Conservation (phyloP, 37 sponge, comb jelly and placozoan genomes). For the Amphimedon queenslandica region DNA sequence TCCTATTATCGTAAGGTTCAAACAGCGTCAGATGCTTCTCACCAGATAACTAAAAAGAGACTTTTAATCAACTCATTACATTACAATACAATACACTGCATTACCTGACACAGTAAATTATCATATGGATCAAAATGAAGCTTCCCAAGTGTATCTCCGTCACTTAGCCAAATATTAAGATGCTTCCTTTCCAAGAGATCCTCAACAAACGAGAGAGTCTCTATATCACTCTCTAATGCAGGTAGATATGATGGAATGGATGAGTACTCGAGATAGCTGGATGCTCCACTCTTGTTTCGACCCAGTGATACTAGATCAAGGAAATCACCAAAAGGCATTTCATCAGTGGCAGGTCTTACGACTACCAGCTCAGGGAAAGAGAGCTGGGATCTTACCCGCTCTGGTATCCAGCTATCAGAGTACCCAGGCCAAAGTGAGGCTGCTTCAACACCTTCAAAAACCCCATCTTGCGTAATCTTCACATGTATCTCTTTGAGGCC, state of each 20-base stretch:
- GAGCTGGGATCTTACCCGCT: constrained; percentile 38
- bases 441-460: constrained; percentile 76
- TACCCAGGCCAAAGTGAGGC: constrained; percentile 42
- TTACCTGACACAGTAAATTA: constrained; percentile 76
- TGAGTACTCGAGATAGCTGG: constrained; percentile 81
- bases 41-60: constrained; percentile 51
- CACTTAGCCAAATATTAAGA: constrained; percentile 82
- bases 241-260: constrained; percentile 78
- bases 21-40: constrained; percentile 67
- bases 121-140: constrained; percentile 87
- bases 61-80: neutral
- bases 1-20: constrained; percentile 66
- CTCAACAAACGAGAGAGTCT: constrained; percentile 44
- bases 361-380: constrained; percentile 72
- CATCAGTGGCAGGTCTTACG: constrained; percentile 73
- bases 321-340: constrained; percentile 64
- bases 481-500: constrained; percentile 53
- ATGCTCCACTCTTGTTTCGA: constrained; percentile 18
- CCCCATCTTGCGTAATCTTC: constrained; percentile 66
- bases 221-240: constrained; percentile 50
- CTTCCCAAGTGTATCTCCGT: constrained; percentile 81
- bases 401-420: constrained; percentile 44
- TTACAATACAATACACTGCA: too few relatives aligned
- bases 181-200: constrained; percentile 40
- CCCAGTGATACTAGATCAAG: constrained; percentile 26